Conservation (phyloP, 2,113 vertebrate species). For the Myotis davidii region DNA sequence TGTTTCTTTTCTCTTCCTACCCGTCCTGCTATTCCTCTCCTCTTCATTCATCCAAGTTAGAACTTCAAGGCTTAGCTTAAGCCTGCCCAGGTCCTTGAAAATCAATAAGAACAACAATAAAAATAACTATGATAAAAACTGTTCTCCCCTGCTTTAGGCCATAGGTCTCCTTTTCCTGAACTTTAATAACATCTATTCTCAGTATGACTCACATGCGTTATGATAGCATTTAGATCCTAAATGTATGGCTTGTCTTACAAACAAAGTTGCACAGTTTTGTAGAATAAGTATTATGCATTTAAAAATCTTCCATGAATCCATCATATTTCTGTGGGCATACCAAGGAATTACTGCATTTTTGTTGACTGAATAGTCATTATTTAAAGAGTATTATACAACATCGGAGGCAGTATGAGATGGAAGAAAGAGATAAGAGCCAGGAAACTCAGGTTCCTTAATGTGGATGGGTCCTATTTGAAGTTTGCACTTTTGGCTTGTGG, state of each 20-base stretch:
- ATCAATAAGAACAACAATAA: not conserved
- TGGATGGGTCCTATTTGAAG: not conserved
- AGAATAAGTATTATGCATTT: not conserved
- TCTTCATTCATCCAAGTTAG: not conserved
- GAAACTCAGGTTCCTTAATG: not conserved
- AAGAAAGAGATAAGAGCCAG: not conserved
- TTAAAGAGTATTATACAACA: not conserved
- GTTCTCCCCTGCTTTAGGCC: not conserved
- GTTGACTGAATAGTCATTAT: not conserved
- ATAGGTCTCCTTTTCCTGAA: not conserved
- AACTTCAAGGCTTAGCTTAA: not conserved
- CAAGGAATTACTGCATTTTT: not conserved
- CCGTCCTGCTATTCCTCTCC: not conserved
- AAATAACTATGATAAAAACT: not conserved
- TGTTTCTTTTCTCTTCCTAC: not conserved
- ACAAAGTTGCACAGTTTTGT: not conserved
- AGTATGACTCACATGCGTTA: not conserved
- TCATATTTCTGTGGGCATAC: not conserved
- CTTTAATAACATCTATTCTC: not conserved
- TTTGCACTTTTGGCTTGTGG: not conserved
- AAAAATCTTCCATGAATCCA: not conserved
- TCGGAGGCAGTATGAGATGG: not conserved
- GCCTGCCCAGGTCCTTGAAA: not conserved
- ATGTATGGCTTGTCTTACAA: not conserved
- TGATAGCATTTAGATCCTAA: not conserved